Evolutionary conservation across 2,113 vertebrate species (phyloP).

Genomic region (Genyomyrus donnyi): DNA sequence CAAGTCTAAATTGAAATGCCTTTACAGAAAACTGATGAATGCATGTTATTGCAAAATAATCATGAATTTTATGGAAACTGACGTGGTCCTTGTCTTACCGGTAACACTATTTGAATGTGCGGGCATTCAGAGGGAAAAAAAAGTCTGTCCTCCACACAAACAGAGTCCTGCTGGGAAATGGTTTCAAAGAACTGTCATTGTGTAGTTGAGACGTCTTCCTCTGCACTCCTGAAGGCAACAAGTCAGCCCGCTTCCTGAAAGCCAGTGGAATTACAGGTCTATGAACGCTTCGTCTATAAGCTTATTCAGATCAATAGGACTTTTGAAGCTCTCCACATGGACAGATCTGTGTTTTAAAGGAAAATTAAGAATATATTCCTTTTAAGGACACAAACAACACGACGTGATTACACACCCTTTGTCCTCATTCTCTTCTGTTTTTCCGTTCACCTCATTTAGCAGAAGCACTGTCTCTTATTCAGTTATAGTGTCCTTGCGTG

Average conservation of each 20-base stretch:
- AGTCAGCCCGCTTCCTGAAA: neutral
- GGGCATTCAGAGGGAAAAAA: neutral
- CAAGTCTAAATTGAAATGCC: neutral
- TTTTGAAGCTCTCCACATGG: neutral
- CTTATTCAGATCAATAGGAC: neutral
- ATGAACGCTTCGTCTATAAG: neutral
- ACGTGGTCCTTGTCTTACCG: neutral
- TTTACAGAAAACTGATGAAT: neutral
- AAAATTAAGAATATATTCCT: neutral
- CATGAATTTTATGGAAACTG: neutral
- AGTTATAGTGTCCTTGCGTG: neutral
- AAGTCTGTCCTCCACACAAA: neutral
- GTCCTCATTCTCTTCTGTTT: neutral
- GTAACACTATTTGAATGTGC: conserved; percentile 10
- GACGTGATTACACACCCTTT: neutral
- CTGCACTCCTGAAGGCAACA: neutral
- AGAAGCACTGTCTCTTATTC: neutral
- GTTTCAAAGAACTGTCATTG: conserved; percentile 16
- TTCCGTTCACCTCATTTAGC: neutral
- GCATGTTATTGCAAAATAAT: neutral
- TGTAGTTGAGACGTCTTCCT: conserved; percentile 6
- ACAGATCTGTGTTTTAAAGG: neutral
- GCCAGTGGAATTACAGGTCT: neutral
- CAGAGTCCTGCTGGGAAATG: conserved; percentile 6
- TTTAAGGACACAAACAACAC: neutral